Conservation (phyloP, 2,888 invertebrate species). For the Clepsis dumicolana region DNA sequence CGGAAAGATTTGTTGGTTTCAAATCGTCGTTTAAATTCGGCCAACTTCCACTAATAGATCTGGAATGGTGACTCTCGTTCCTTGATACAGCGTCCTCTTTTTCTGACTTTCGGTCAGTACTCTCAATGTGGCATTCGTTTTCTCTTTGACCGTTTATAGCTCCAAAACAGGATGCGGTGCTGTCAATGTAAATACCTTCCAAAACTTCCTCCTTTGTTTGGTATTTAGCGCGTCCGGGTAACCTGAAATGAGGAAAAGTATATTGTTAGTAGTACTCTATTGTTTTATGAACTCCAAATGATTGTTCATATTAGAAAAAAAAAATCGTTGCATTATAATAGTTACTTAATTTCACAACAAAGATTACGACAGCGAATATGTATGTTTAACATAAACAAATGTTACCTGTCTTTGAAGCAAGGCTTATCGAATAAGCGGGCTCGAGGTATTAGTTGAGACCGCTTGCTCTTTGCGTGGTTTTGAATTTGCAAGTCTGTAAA, state of each 20-base stretch:
- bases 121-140: constrained; percentile 62
- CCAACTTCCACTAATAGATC: constrained; percentile 80
- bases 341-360: neutral
- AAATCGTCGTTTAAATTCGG: constrained; percentile 78
- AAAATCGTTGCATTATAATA: neutral
- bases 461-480: constrained; percentile 87
- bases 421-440: constrained; percentile 92
- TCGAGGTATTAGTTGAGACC: constrained; percentile 92
- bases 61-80: constrained; percentile 72
- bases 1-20: constrained; percentile 76
- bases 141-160: constrained; percentile 79
- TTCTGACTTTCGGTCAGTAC: constrained; percentile 65
- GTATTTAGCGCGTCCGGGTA: constrained; percentile 80
- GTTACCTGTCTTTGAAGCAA: constrained; percentile 90
- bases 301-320: constrained; percentile 1
- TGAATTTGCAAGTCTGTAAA: constrained; percentile 89
- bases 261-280: constrained; percentile 27
- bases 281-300: neutral
- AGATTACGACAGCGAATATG: neutral
- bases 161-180: constrained; percentile 82
- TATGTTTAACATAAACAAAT: constrained; percentile 21
- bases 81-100: constrained; percentile 72
- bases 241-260: constrained; percentile 65
- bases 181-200: constrained; percentile 82
- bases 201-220: constrained; percentile 83